Conservation (phyloP, 2,888 invertebrate species). For the Smittia sp. region DNA sequence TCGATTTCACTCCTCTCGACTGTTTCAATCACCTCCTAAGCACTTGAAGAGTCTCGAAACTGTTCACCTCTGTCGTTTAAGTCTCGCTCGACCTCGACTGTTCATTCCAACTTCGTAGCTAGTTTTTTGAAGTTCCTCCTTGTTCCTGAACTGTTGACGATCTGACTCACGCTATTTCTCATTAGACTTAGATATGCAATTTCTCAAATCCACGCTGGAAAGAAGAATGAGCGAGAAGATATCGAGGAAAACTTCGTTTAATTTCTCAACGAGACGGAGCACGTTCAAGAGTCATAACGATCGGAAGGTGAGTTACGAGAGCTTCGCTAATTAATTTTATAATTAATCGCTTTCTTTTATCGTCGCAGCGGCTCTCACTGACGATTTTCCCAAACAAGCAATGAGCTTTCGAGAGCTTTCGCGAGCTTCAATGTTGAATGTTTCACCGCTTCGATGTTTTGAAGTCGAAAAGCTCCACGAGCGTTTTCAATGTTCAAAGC, state of each 20-base stretch:
- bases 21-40: neutral
- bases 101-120: too few species aligned
- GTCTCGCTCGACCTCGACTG: too few species aligned
- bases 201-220: conserved; percentile 21
- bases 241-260: conserved; percentile 27
- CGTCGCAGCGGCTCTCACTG: neutral
- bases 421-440: neutral
- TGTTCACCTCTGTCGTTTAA: too few species aligned
- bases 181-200: conserved; percentile 34
- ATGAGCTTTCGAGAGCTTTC: neutral
- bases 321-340: neutral
- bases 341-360: too few species aligned
- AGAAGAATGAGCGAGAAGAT: conserved; percentile 32
- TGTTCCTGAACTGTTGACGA: too few species aligned
- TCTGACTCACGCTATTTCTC: too few species aligned
- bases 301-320: neutral
- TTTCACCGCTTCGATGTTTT: too few species aligned
- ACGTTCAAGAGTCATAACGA: neutral
- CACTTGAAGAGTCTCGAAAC: too few species aligned
- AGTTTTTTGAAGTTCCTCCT: too few species aligned
- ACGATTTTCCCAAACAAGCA: neutral
- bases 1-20: neutral
- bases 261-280: conserved; percentile 16
- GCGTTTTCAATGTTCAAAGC: too few species aligned
- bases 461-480: too few species aligned